Conservation (phyloP, 2,797 vertebrate genomes). For the Chrosomus eos region DNA sequence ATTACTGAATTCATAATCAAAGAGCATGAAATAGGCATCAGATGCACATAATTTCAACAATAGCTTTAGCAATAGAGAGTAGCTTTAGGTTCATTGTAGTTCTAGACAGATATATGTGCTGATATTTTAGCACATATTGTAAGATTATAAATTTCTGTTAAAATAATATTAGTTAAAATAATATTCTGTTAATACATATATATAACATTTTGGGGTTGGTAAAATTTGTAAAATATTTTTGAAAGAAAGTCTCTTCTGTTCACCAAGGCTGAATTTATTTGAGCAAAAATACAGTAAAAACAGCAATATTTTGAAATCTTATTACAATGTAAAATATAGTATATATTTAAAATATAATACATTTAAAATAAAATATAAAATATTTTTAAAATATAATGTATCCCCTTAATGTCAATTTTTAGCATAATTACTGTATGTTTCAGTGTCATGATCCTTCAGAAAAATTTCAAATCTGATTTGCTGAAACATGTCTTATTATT, state of each 20-base stretch:
- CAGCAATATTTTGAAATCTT: not conserved
- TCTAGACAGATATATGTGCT: not conserved
- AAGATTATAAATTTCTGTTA: not conserved
- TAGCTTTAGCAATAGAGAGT: not conserved
- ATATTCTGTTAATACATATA: too few relatives aligned
- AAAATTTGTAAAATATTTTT: not conserved
- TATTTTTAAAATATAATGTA: not conserved
- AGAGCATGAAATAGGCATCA: constrained; percentile 34
- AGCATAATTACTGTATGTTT: not conserved
- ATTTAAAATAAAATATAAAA: too few relatives aligned
- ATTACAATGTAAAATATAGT: not conserved
- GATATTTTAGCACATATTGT: not conserved
- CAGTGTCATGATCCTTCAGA: not conserved
- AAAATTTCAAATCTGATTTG: not conserved
- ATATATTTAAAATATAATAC: not conserved
- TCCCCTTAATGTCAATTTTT: not conserved
- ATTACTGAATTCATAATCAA: constrained; percentile 13
- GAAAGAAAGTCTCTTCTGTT: not conserved
- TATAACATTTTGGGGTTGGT: too few relatives aligned
- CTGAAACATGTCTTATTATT: not conserved
- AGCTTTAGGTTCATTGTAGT: not conserved
- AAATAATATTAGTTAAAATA: constrained; percentile 7
- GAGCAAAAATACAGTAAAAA: not conserved
- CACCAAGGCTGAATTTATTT: not conserved
- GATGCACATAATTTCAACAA: constrained; percentile 25